These are phyloP conservation scores for Betta splendens DNA, from an alignment of 2,797 vertebrate genomes.

Conservation along the genomic window DNA sequence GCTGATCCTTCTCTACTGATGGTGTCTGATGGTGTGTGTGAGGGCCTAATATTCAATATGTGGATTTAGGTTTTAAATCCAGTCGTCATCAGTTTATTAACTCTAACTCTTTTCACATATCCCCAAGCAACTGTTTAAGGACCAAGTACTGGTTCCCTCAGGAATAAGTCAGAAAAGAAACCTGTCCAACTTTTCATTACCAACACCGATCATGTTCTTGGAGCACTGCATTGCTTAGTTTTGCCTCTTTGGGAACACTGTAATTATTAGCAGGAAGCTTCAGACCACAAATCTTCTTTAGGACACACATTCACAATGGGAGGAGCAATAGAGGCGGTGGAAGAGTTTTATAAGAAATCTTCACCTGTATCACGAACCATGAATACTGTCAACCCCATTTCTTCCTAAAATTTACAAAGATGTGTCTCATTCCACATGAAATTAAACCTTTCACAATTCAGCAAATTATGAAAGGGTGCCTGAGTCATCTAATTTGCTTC, in stretches of 20 bases:
- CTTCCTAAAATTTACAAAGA: neutral
- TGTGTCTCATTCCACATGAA: neutral
- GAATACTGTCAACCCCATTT: constrained; percentile 7
- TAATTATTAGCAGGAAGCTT: constrained; percentile 74
- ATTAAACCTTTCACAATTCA: constrained; percentile 2
- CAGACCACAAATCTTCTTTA: constrained; percentile 58
- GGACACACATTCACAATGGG: constrained; percentile 42
- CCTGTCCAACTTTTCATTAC: constrained; percentile 27
- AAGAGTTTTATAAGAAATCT: constrained; percentile 20
- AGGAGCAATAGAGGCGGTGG: constrained; percentile 21
- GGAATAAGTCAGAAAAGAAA: constrained; percentile 5
- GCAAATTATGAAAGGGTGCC: neutral
- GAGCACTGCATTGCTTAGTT: constrained; percentile 29
- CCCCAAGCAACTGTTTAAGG: neutral
- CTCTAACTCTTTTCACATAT: neutral
- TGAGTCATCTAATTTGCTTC: constrained; percentile 12
- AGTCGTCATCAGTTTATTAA: neutral
- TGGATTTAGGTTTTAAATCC: neutral
- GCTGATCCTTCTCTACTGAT: no score
- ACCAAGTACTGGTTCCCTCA: neutral
- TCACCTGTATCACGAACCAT: neutral
- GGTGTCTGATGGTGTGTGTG: no score
- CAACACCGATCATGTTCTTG: constrained; percentile 17
- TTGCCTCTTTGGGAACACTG: constrained; percentile 47
- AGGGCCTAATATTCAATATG: no score